phyloP scores from a whole-genome alignment of 2,888 invertebrate species.

The Dynastes tityus region DNA sequence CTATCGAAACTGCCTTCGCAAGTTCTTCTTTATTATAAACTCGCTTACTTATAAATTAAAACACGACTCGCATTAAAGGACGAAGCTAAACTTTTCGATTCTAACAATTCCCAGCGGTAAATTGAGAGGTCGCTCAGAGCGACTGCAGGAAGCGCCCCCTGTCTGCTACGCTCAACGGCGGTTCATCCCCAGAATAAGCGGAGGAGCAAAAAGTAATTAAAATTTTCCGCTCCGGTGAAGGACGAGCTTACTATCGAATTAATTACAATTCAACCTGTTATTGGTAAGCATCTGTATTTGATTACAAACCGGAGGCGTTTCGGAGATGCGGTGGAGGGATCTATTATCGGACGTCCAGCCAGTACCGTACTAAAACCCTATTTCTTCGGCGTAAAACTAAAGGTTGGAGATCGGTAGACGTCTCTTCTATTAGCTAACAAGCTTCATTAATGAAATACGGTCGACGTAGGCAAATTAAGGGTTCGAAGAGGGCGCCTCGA shows the following conservation, averaged over 20 bases:
- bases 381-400: too few relatives aligned
- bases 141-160: not conserved
- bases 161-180: not conserved
- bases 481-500: too few relatives aligned
- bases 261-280: conserved; percentile 36
- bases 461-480: too few relatives aligned
- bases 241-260: conserved; percentile 20
- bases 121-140: not conserved
- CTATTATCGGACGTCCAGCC: not conserved
- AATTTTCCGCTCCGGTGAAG: conserved; percentile 28
- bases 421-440: too few relatives aligned
- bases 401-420: too few relatives aligned
- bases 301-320: conserved; percentile 7
- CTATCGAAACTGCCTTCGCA: not conserved
- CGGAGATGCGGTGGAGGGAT: not conserved
- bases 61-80: conserved; percentile 14
- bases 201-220: conserved; percentile 27
- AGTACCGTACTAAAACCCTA: too few relatives aligned
- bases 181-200: not conserved
- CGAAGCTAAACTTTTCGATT: conserved; percentile 17
- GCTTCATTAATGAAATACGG: too few relatives aligned
- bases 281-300: conserved; percentile 37
- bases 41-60: conserved; percentile 23
- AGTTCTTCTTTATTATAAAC: not conserved
- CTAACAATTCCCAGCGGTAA: conserved; percentile 8